phyloP scores from a whole-genome alignment of 2,113 vertebrate genomes.

The Pterophyllum scalare region DNA sequence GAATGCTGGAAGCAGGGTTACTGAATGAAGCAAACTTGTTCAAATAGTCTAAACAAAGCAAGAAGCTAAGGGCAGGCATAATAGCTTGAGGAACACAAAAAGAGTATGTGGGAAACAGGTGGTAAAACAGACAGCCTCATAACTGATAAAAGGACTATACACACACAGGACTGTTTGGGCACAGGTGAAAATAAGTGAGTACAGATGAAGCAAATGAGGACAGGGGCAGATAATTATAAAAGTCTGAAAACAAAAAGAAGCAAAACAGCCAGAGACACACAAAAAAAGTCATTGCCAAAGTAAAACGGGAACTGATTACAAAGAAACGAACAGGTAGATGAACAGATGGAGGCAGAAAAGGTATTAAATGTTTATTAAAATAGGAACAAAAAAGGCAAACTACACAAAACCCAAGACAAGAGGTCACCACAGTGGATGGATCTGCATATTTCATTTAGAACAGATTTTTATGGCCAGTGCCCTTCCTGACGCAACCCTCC shows the following conservation, averaged over 20 bases:
- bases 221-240: not conserved
- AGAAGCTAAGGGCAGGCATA: not conserved
- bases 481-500: not conserved
- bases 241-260: not conserved
- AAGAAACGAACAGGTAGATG: not conserved
- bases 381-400: not conserved
- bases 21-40: not conserved
- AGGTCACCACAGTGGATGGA: not conserved
- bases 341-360: not conserved
- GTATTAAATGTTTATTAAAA: not conserved
- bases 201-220: not conserved
- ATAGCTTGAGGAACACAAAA: conserved; percentile 11
- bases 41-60: not conserved
- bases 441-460: not conserved
- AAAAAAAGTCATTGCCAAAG: not conserved
- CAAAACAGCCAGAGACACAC: not conserved
- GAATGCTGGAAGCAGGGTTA: not conserved
- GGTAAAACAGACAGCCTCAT: not conserved
- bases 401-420: not conserved
- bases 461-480: not conserved
- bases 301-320: not conserved
- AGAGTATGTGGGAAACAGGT: not conserved
- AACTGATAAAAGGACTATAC: not conserved
- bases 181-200: not conserved
- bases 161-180: not conserved